Evolutionary conservation across 2,888 invertebrate species (phyloP), one percentile per base, ranked within the genome.

Genomic region (Psococerastis gibbosa): DNA sequence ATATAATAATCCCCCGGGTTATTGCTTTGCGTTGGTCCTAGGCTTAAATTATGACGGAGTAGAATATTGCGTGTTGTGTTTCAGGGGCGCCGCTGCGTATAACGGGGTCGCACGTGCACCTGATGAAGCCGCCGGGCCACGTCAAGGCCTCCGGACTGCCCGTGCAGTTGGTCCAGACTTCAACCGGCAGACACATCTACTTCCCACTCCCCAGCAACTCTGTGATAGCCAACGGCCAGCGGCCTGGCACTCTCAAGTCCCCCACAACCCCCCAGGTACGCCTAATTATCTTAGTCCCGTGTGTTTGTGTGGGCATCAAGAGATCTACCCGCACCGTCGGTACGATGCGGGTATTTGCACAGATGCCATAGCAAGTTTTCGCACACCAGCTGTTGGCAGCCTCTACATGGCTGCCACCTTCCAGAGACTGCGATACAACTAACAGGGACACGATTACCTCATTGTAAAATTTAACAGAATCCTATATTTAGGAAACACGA

Each of bases 151-250:
- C 43, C 5, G 44, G 59, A 58, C 55, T 61, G 52, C 60, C 71
- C 52, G 73, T 78, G 34, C 79, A 79, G 55, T 63, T 80, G 42
- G 75, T 81, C 41, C 78, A 80, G 57, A 76, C 76, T 4, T 67
- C 75, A 18, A 67, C 71, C 43, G 80, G 80, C 6, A 73, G 75
- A 53, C 79, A 78, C 58, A 67, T 77, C 51, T 63, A 78, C 47
- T 57, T 76, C 42, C 71, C 76, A 3, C 68, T 74, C 2, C 53
- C 54, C 8, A 52, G 55, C 31, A 43, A 55, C 56, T 56, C 58
- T 51, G 65, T 69, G 22, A 59, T 68, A 56, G 57, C 65, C 2
- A 62, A 63, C 55, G 73, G 72, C 5, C 73, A 73, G 50, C 66
- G 73, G 44, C 27, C 11, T 27, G 27, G 27, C 8, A 6, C 27